Conservation (phyloP, 2,797 vertebrate genomes). For the Rhinella marina region DNA sequence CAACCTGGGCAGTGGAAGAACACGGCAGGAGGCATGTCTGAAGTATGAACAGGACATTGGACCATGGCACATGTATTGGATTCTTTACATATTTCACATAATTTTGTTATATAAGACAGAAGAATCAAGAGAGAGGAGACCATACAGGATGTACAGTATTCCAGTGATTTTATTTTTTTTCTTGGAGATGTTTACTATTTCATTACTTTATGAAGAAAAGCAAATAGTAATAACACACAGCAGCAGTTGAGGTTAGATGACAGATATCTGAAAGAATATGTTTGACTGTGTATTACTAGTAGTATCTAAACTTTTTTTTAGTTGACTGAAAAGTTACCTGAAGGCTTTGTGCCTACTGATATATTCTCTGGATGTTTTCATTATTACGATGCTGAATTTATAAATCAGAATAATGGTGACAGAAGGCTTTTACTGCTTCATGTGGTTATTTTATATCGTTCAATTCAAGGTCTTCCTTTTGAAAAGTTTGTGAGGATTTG, state of each 20-base stretch:
- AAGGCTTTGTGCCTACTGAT: conserved; percentile 35
- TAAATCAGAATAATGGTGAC: conserved; percentile 56
- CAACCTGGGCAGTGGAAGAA: too few relatives aligned
- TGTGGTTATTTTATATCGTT: conserved; percentile 46
- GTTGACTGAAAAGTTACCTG: conserved; percentile 38
- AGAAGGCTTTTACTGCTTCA: conserved; percentile 50
- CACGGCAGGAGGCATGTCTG: too few relatives aligned
- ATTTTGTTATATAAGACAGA: too few relatives aligned
- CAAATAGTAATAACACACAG: neutral
- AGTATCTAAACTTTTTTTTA: neutral
- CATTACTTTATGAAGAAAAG: neutral
- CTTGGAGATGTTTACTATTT: neutral
- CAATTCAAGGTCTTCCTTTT: conserved; percentile 49
- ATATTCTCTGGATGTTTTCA: conserved; percentile 48
- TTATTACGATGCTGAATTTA: conserved; percentile 42
- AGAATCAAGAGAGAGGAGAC: neutral
- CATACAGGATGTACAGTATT: neutral
- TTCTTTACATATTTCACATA: too few relatives aligned
- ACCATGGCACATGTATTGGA: too few relatives aligned
- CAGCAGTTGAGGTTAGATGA: neutral
- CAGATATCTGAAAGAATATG: neutral
- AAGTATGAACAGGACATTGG: too few relatives aligned
- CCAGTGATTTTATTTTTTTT: neutral
- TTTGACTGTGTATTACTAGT: neutral
- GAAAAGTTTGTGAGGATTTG: conserved; percentile 4